Evolutionary conservation across 1,140 invertebrate species (phyloP), one percentile per base, ranked within the genome.

Genomic region (Rhynchophorus ferrugineus): DNA sequence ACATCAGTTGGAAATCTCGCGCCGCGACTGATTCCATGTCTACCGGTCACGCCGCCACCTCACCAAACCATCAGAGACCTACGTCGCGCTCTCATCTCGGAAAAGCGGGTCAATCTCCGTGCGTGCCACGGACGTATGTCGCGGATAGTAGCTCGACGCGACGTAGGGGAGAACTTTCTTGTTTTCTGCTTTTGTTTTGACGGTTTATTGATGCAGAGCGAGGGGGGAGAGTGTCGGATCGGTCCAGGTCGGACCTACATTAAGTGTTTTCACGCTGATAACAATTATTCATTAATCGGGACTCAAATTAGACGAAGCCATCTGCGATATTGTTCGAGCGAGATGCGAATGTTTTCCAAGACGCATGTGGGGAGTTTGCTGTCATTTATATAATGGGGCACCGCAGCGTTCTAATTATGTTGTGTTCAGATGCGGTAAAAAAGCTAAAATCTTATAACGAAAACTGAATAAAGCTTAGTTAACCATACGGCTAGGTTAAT

Each of bases 1-100:
- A 51, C 54, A 56, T 51, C 49, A 37, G 47, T 44, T 22, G 54
- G 44, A 56, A 56, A 56, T 56, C 46, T 43, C 54, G 54, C 44
- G 37, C 41, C 45, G 49, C 54, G 44, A 56, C 54, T 56, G 48
- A 50, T 45, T 49, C 43, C 44, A 47, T 46, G 21, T 53, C 50
- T 45, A 19, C 42, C 9, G 29, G 34, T 47, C 35, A 36, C 17
- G 46, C 17, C 46, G 46, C 17, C 46, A 5, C 16, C 21, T 22
- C 20, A 13, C 14, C 35, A 49, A 38, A 7, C 16, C 24, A 49
- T 20, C 21, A 5, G 9, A n/a, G 46, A 49, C 19, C 1, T 21
- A 49, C 46, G 46, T 24, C n/a, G 19, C 35, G 9, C 9, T n/a
- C 36, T 46, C 36, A 49, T 38, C 46, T 33, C 9, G 38, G 46